Evolutionary conservation across 2,113 vertebrate genomes (phyloP), one percentile per base, ranked within the genome.

Genomic region (Etia nguti): DNA sequence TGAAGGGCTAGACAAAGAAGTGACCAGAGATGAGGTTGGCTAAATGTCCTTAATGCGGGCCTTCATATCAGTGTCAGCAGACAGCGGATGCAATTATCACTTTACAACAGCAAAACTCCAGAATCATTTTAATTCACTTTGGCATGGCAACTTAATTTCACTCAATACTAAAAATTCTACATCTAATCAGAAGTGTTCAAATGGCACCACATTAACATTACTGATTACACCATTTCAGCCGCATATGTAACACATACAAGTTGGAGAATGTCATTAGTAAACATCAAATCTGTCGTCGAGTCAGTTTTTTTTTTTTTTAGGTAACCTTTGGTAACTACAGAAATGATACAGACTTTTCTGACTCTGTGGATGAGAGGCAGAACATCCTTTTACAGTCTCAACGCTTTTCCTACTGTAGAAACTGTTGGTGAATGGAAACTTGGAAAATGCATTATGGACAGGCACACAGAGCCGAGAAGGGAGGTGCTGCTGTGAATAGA

Each of bases 31-130:
- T 5, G 70, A 90, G 80, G 50, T 34, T 43, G 90, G 91, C 81
- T 81, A 88, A 50, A 89, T 94, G 87, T 83, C 70, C 68, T 83
- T 85, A 94, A 94, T 92, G 89, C 59, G 2, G 82, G 82, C 90
- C 46, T 90, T 93, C 92, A 91, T 68, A 90, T 93, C 94, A 89
- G 86, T 91, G 88, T 92, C 89, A 92, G 89, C 75, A 60, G 86
- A 50, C 75, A 62, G 31, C n/a, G 13, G 13, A 84, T 82, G 50
- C 54, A 82, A 8, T 46, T 43, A 77, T 29, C 62, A 82, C 82
- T 57, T 22, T 70, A 86, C 4, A 24, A 26, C 36, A 81, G 31
- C 55, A 73, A 18, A 86, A 43, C 59, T 65, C 80, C 83, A 89
- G 36, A 79, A 62, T 41, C 3, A 15, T 38, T 80, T 31, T 12